Evolutionary conservation across 1,140 invertebrate species (phyloP).

Genomic region (Delia radicum): DNA sequence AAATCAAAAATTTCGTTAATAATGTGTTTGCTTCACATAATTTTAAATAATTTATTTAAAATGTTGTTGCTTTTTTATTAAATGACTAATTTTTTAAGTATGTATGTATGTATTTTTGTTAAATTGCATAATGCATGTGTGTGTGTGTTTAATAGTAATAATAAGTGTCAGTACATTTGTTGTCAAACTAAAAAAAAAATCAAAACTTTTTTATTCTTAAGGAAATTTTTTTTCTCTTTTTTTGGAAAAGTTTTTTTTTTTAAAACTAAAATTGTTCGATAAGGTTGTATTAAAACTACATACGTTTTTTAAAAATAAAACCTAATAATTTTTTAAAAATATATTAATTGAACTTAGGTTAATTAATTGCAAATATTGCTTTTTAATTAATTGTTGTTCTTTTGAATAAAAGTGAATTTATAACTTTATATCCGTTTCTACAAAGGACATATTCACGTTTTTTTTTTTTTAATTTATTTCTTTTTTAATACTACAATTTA

Average conservation of each 20-base stretch:
- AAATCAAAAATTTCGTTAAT: background rate
- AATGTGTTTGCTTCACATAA: background rate
- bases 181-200: constrained; percentile 10
- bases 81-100: background rate
- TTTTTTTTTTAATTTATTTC: background rate
- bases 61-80: background rate
- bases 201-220: background rate
- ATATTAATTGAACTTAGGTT: constrained; percentile 5
- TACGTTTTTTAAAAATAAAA: background rate
- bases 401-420: background rate
- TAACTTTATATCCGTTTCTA: background rate
- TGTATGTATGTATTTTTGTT: background rate
- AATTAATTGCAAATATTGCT: constrained; percentile 19
- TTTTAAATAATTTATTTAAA: background rate
- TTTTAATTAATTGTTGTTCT: background rate
- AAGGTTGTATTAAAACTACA: background rate
- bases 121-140: background rate
- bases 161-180: constrained; percentile 21
- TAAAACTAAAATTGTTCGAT: background rate
- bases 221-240: background rate
- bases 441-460: background rate
- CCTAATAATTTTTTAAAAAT: background rate
- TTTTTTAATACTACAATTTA: background rate
- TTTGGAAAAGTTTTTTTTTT: background rate
- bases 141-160: constrained; percentile 8